A percentile compares a stretch with the other conserved stretches of the same genome.
These are phyloP conservation scores for Zhuqinia jingwanae DNA, from an alignment of 2,888 invertebrate species.

Conservation along the genomic window DNA sequence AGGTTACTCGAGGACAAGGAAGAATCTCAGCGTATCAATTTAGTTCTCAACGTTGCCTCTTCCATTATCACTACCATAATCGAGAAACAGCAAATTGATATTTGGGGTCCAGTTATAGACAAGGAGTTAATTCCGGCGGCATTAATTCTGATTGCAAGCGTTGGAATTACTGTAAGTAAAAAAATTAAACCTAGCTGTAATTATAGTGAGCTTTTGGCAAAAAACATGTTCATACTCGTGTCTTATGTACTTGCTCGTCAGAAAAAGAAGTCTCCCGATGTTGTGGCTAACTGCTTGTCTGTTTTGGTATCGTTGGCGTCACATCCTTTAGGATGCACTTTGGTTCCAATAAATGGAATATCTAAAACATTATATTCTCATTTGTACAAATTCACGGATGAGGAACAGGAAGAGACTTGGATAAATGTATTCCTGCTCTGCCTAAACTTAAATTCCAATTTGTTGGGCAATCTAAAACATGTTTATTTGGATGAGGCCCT, in stretches of 20 bases:
- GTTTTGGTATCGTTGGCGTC: conserved; percentile 71
- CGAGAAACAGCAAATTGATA: conserved; percentile 63
- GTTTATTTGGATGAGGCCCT: conserved; percentile 76
- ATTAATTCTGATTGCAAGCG: conserved; percentile 68
- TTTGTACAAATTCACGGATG: conserved; percentile 66
- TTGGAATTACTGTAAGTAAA: conserved; percentile 71
- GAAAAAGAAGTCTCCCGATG: conserved; percentile 71
- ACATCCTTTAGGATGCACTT: conserved; percentile 57
- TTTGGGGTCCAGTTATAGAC: conserved; percentile 67
- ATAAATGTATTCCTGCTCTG: conserved; percentile 74
- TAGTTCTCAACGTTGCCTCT: conserved; percentile 68
- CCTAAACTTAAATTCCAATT: conserved; percentile 72
- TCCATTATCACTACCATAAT: conserved; percentile 70
- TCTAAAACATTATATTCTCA: conserved; percentile 51
- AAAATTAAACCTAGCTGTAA: not conserved
- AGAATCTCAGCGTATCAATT: conserved; percentile 49
- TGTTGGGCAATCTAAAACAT: conserved; percentile 71
- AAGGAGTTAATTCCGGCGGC: conserved; percentile 64
- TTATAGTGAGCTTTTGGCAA: not conserved
- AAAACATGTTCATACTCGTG: not conserved
- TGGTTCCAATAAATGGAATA: conserved; percentile 69
- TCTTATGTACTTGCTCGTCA: conserved; percentile 38
- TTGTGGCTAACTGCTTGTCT: conserved; percentile 74
- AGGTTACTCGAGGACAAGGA: conserved; percentile 65
- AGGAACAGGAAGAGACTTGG: conserved; percentile 68